Conservation (phyloP, 1,140 invertebrate species). For the Hyphantria cunea region DNA sequence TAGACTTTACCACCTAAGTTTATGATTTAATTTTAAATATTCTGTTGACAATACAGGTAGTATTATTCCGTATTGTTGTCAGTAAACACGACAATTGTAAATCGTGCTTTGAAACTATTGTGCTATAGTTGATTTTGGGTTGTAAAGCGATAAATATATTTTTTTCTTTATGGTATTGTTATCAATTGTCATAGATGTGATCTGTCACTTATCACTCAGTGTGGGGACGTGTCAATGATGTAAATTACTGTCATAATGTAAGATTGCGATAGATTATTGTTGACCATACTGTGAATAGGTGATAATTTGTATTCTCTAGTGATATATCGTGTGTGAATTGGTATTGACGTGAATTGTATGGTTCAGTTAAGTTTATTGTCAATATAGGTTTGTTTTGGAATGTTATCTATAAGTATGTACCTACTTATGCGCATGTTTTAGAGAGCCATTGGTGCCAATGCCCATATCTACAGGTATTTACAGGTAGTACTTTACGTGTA, state of each 20-base stretch:
- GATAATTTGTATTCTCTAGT: neutral
- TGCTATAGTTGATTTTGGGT: constrained; percentile 1
- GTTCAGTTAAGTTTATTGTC: too few species aligned
- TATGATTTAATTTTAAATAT: neutral
- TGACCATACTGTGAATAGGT: neutral
- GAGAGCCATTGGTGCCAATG: too few species aligned
- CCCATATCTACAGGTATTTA: too few species aligned
- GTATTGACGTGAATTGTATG: neutral
- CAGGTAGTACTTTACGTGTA: too few species aligned
- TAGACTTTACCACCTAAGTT: neutral
- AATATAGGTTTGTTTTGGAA: too few species aligned
- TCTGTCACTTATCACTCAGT: constrained; percentile 15
- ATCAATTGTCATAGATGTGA: constrained; percentile 44
- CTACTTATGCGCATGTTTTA: too few species aligned
- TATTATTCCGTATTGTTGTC: neutral
- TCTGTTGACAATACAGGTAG: neutral
- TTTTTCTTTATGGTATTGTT: constrained; percentile 23
- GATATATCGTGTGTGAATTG: neutral
- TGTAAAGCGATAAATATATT: neutral
- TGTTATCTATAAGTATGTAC: too few species aligned
- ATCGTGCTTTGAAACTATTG: neutral
- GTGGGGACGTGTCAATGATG: constrained; percentile 5
- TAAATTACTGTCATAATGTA: constrained; percentile 14
- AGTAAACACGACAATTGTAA: neutral
- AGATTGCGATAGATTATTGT: constrained; percentile 34